phyloP scores from a whole-genome alignment of 2,113 vertebrate species.

The Tinamus guttatus region DNA sequence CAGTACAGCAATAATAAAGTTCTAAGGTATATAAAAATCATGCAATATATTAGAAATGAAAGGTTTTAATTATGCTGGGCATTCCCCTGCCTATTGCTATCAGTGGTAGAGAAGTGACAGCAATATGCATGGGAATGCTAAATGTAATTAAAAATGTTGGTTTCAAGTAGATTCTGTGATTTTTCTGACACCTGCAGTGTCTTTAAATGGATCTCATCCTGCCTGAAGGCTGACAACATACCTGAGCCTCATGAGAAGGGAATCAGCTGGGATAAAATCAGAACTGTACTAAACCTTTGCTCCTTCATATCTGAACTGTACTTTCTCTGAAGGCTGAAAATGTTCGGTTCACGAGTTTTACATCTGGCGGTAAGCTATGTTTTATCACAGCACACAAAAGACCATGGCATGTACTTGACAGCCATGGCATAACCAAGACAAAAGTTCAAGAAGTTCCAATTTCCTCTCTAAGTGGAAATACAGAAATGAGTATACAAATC shows the following conservation, averaged over 20 bases:
- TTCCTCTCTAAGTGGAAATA: neutral
- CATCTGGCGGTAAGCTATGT: neutral
- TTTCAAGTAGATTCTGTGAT: conserved; percentile 38
- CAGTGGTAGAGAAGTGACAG: conserved; percentile 61
- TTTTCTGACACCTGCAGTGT: conserved; percentile 63
- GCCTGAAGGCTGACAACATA: conserved; percentile 41
- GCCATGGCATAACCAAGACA: neutral
- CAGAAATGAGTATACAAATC: neutral
- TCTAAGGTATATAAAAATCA: conserved; percentile 53
- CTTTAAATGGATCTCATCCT: conserved; percentile 60
- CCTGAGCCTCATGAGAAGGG: conserved; percentile 6
- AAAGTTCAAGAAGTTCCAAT: neutral
- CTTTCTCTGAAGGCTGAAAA: neutral
- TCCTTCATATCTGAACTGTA: neutral
- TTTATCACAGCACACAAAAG: neutral
- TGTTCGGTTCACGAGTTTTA: neutral
- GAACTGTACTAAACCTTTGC: neutral
- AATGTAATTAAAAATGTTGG: conserved; percentile 63
- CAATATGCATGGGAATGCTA: conserved; percentile 57
- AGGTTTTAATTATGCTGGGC: conserved; percentile 73
- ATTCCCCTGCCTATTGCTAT: conserved; percentile 54
- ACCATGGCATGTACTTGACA: neutral
- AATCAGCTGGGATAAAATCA: neutral
- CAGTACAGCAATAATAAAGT: conserved; percentile 43
- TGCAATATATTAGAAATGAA: conserved; percentile 61